These are phyloP conservation scores for Drepana falcataria DNA, from an alignment of 2,888 invertebrate genomes.

Conservation along the genomic window DNA sequence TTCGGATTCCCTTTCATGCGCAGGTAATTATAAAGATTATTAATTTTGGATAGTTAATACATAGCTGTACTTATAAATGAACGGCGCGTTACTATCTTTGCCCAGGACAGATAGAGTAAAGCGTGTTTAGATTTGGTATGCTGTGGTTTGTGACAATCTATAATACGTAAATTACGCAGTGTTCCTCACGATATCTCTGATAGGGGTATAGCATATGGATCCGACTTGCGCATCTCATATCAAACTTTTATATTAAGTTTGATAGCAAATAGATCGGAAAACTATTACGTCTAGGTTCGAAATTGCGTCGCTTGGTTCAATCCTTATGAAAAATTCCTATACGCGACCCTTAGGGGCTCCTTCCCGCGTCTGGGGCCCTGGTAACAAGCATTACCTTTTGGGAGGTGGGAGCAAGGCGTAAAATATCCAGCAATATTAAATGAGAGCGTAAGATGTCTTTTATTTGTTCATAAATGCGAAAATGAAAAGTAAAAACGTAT, in stretches of 20 bases:
- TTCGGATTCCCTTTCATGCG: neutral
- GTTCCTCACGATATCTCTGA: too few species aligned
- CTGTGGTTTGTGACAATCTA: too few species aligned
- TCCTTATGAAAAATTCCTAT: neutral
- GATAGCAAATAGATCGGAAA: neutral
- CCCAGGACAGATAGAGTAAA: too few species aligned
- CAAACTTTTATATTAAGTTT: neutral
- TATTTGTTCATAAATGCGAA: too few species aligned
- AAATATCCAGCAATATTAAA: neutral
- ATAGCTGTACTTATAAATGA: too few species aligned
- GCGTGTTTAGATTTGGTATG: too few species aligned
- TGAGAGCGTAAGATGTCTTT: neutral
- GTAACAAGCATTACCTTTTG: constrained; percentile 7
- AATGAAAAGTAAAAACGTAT: too few species aligned
- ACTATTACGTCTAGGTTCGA: neutral
- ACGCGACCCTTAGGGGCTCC: neutral
- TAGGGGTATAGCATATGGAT: too few species aligned
- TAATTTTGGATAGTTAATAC: neutral
- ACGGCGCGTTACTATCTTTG: too few species aligned
- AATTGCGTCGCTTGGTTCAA: neutral
- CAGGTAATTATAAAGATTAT: neutral
- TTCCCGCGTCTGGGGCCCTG: neutral
- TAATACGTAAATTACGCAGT: too few species aligned
- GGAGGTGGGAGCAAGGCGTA: neutral
- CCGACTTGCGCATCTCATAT: neutral